These are phyloP conservation scores for Amphiprion ocellaris DNA, from an alignment of 2,113 vertebrate genomes.

Conservation along the genomic window DNA sequence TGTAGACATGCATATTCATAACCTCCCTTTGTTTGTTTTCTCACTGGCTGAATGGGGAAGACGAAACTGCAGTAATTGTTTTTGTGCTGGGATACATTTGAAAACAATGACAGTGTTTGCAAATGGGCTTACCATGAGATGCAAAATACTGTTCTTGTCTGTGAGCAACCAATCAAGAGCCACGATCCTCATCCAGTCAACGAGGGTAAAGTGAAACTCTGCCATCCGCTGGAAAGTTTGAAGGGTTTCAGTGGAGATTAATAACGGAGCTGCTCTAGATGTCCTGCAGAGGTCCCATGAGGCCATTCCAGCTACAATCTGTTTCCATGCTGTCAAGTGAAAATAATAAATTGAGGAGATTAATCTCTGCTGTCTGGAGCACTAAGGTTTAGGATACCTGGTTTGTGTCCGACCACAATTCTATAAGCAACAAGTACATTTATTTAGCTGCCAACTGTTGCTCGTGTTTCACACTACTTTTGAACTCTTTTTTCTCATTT, in stretches of 20 bases:
- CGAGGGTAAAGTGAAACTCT: conserved; percentile 41
- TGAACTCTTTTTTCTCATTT: neutral
- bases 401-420: conserved; percentile 21
- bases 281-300: conserved; percentile 64
- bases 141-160: conserved; percentile 20
- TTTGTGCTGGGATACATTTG: conserved; percentile 45
- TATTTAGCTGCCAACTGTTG: conserved; percentile 16
- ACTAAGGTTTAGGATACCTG: conserved; percentile 39
- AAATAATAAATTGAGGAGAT: conserved; percentile 76
- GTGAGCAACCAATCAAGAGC: conserved; percentile 39
- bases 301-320: conserved; percentile 72
- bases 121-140: conserved; percentile 42
- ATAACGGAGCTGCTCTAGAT: conserved; percentile 70
- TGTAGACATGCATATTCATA: conserved; percentile 61
- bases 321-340: conserved; percentile 71
- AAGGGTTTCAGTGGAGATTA: conserved; percentile 76
- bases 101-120: conserved; percentile 49
- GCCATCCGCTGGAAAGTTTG: conserved; percentile 55
- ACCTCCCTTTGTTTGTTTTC: conserved; percentile 46
- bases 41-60: conserved; percentile 31
- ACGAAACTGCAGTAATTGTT: conserved; percentile 46
- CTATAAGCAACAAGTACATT: conserved; percentile 31
- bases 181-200: conserved; percentile 40
- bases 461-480: conserved; percentile 1
- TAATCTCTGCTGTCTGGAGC: conserved; percentile 69